Base-by-base conservation (phyloP, 1,140 invertebrate species). In the Trichoplusia ni region DNA sequence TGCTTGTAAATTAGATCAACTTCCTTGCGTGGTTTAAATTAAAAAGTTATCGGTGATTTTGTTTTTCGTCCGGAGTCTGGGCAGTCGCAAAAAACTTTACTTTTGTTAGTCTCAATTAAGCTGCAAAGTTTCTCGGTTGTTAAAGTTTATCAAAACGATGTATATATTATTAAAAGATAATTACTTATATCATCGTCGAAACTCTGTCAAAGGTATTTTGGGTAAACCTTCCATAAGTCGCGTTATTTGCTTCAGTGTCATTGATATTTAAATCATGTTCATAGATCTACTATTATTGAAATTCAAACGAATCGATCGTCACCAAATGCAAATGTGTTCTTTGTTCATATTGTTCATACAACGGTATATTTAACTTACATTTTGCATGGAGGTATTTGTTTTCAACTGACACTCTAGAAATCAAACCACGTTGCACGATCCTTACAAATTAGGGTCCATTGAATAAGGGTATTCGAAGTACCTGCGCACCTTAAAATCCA, bases 301-400 rank as follows among this genome's bases (percentile, higher is more conserved):
- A 58, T 58, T 40, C 37, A 58, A 42, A 42, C 37, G 53, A n/a
- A n/a, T n/a, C 53, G 37, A n/a, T 58, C 23, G 37, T 42, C 37
- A 42, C 37, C 42, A 11, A 42, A 58, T 58, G 53, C 25, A 29
- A 58, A 58, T 42, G 53, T 29, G 53, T 29, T 38, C 42, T 58
- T 58, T 42, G 46, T 33, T n/a, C n/a, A n/a, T n/a, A n/a, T n/a
- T n/a, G 42, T 58, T 58, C 53, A 42, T 29, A 25, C 21, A 56
- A 40, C 53, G 53, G 53, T 27, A 19, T 29, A 38, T 42, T 18
- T 16, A 29, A 14, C 13, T 42, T 42, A n/a, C n/a, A n/a, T n/a
- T n/a, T n/a, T 58, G 25, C 53, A 29, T 58, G 31, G 14, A 40
- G 37, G 53, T 19, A 58, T 42, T 58, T n/a, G n/a, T 58, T 25